These are phyloP conservation scores for Poeciliopsis paucimaculata DNA, from an alignment of 2,797 vertebrate genomes.

Conservation along the genomic window DNA sequence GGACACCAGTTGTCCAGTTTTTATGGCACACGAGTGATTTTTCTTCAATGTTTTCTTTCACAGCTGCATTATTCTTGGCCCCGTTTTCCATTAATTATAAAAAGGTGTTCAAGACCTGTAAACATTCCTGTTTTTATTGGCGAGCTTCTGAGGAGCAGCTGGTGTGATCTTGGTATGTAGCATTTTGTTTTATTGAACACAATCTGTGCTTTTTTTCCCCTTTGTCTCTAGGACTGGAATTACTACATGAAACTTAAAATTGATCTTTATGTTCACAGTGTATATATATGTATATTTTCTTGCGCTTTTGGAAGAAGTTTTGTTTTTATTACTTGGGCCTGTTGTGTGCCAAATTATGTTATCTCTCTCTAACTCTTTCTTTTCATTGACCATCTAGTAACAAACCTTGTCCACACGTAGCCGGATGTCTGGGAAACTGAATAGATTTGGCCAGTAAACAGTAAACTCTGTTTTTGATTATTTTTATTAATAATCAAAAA, in stretches of 20 bases:
- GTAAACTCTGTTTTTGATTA: no score
- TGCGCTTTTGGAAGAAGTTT: neutral
- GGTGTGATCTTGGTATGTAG: constrained; percentile 22
- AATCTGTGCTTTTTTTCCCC: constrained; percentile 12
- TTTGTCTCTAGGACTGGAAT: neutral
- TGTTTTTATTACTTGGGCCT: neutral
- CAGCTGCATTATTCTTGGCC: constrained; percentile 35
- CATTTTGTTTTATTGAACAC: neutral
- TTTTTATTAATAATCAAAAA: no score
- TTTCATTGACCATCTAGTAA: neutral
- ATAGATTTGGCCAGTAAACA: no score
- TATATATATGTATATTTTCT: neutral
- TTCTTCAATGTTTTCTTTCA: constrained; percentile 23
- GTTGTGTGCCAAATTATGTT: neutral
- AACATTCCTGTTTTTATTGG: constrained; percentile 1
- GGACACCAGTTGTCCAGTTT: constrained; percentile 32
- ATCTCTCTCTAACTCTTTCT: neutral
- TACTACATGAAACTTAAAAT: neutral
- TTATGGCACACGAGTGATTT: constrained; percentile 60
- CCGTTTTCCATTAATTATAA: constrained; percentile 21
- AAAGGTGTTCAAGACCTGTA: constrained; percentile 14
- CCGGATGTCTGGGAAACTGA: no score
- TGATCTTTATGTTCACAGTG: neutral
- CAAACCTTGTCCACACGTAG: no score
- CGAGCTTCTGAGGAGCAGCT: constrained; percentile 43